phyloP scores from a whole-genome alignment of 2,888 invertebrate species.

The Xanthia togata region DNA sequence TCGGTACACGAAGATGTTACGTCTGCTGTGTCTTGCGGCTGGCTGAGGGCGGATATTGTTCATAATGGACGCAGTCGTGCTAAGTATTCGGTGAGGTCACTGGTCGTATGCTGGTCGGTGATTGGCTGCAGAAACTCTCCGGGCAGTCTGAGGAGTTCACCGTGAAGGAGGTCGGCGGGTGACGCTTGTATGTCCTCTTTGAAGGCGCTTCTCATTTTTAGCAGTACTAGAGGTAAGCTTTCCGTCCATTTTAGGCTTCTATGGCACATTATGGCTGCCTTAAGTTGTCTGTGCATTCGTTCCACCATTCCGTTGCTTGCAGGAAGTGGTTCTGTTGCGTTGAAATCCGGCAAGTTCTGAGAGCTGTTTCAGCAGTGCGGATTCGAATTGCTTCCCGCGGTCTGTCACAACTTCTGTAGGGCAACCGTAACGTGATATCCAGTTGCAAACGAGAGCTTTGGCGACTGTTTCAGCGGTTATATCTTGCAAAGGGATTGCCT shows the following conservation, averaged over 20 bases:
- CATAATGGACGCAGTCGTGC: constrained; percentile 1
- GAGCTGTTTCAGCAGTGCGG: no score
- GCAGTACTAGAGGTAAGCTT: constrained; percentile 1
- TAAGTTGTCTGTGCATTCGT: constrained; percentile 8
- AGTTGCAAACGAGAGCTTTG: no score
- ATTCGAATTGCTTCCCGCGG: no score
- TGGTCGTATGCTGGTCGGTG: background rate
- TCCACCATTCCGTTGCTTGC: background rate
- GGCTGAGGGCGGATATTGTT: background rate
- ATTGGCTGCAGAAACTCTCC: constrained; percentile 10
- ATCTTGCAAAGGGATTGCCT: no score
- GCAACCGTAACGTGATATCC: no score
- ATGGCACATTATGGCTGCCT: constrained; percentile 7
- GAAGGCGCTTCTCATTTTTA: constrained; percentile 10
- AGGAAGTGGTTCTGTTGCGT: no score
- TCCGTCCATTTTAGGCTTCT: background rate
- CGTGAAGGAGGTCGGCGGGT: no score
- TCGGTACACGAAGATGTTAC: background rate
- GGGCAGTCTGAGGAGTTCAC: constrained; percentile 5
- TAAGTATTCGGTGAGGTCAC: constrained; percentile 1
- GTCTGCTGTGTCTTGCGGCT: constrained; percentile 11
- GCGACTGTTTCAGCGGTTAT: no score
- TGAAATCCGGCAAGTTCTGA: no score
- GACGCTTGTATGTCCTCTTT: constrained; percentile 8
- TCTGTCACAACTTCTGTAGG: no score